Evolutionary conservation across 2,888 invertebrate genomes (phyloP).

Genomic region (Cephalotes varians): DNA sequence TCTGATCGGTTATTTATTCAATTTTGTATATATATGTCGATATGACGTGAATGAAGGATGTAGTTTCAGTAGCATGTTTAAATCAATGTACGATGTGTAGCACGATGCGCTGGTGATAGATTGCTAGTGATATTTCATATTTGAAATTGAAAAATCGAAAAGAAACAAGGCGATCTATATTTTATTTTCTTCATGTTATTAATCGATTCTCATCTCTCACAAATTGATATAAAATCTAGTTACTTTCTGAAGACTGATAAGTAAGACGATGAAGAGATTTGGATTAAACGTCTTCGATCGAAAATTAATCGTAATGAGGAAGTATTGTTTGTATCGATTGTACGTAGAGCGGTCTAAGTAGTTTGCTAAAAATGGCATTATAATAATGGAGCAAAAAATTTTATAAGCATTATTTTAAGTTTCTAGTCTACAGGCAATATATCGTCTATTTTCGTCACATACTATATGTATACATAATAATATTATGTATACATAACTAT

Average conservation of each 20-base stretch:
- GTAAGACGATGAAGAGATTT: constrained; percentile 68
- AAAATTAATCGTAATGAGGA: constrained; percentile 64
- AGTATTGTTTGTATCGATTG: constrained; percentile 66
- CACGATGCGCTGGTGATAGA: constrained; percentile 50
- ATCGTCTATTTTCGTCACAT: constrained; percentile 78
- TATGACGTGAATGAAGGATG: constrained; percentile 68
- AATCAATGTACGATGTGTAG: constrained; percentile 55
- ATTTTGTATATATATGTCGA: constrained; percentile 79
- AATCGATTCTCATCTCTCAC: constrained; percentile 55
- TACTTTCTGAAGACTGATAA: constrained; percentile 84
- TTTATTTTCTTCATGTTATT: constrained; percentile 70
- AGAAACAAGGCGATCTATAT: constrained; percentile 64
- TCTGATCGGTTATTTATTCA: constrained; percentile 82
- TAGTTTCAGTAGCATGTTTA: constrained; percentile 74
- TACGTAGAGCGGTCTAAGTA: constrained; percentile 75
- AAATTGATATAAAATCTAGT: constrained; percentile 67
- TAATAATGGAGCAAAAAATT: constrained; percentile 67
- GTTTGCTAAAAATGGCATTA: constrained; percentile 62
- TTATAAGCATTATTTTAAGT: constrained; percentile 78
- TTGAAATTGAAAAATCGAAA: constrained; percentile 47
- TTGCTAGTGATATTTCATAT: constrained; percentile 64
- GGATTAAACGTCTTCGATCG: constrained; percentile 58
- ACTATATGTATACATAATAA: constrained; percentile 61
- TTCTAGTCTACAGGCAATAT: constrained; percentile 81
- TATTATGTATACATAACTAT: too few species aligned